Conservation (phyloP, 2,113 vertebrate genomes). For the Bos javanicus region DNA sequence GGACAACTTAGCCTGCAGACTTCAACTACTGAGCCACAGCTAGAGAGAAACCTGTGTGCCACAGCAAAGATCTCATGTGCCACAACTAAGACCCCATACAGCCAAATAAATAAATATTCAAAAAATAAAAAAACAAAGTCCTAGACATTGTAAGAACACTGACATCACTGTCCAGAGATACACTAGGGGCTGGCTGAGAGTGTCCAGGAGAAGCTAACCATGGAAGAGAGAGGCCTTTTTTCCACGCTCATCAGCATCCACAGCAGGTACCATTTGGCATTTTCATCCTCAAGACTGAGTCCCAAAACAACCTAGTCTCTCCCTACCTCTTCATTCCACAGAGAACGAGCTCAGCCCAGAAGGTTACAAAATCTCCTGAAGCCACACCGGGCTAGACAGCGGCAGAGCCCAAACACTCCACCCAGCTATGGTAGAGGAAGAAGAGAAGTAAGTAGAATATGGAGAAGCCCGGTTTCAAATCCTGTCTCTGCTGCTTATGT, state of each 20-base stretch:
- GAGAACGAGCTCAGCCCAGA: neutral
- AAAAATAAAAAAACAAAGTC: neutral
- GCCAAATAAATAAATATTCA: neutral
- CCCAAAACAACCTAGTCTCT: neutral
- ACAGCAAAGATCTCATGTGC: neutral
- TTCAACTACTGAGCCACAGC: neutral
- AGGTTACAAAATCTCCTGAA: neutral
- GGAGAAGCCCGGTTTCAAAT: neutral
- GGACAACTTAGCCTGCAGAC: neutral
- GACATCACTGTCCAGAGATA: neutral
- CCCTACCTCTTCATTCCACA: neutral
- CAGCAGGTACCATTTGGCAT: neutral
- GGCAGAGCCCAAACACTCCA: neutral
- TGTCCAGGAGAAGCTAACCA: neutral
- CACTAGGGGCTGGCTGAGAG: neutral
- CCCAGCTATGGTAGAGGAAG: neutral
- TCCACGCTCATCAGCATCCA: neutral
- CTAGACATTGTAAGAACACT: neutral
- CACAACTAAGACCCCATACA: neutral
- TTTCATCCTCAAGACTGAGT: neutral
- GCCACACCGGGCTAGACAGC: neutral
- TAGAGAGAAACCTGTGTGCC: neutral
- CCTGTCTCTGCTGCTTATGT: neutral
- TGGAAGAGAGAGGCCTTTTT: neutral
- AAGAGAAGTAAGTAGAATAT: neutral